Base-by-base conservation (phyloP, 2,113 vertebrate species). In the Pelmatolapia mariae region DNA sequence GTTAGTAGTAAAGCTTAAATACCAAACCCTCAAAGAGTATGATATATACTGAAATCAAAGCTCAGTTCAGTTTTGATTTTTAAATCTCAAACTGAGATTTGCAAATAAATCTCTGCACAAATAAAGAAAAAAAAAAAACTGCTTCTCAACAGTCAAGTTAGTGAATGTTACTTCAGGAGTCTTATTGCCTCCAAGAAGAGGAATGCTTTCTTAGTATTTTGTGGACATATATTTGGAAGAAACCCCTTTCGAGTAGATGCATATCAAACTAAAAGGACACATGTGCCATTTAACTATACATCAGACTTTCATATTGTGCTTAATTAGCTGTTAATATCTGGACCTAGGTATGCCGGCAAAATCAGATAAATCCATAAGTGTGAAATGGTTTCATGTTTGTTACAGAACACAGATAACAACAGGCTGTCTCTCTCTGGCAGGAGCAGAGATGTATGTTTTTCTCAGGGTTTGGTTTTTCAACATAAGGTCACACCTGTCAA, bases 401-500 rank as follows among this genome's bases (percentile, higher is more conserved):
- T 54, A 36, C 84, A 56, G 22, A 71, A 29, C 18, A 43, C 79
- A 57, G 73, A 87, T 56, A 86, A 52, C 22, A 54, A 26, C 40
- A 61, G 47, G 59, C 82, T 50, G 84, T 84, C 53, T 83, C 16
- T 50, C 50, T 50, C 50, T 24, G 71, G 29, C 79, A n/a, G 47
- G 11, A n/a, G 11, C 68, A 80, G 81, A 80, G 33, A 79, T 38
- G 54, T 79, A 66, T 68, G 29, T 83, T 83, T 82, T 85, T 29
- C 50, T 85, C 68, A 38, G 56, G 19, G 33, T 91, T 76, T 56
- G 83, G 54, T 88, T 82, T 89, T 82, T 45, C 45, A 83, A 71
- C 36, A 80, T 33, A 89, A 87, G 80, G 84, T 89, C 86, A 85
- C 9, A 91, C 61, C 82, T 91, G 88, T 31, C 86, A 91, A 56